Evolutionary conservation across 2,797 vertebrate species (phyloP).

Genomic region (Sternarchorhynchus goeldii): DNA sequence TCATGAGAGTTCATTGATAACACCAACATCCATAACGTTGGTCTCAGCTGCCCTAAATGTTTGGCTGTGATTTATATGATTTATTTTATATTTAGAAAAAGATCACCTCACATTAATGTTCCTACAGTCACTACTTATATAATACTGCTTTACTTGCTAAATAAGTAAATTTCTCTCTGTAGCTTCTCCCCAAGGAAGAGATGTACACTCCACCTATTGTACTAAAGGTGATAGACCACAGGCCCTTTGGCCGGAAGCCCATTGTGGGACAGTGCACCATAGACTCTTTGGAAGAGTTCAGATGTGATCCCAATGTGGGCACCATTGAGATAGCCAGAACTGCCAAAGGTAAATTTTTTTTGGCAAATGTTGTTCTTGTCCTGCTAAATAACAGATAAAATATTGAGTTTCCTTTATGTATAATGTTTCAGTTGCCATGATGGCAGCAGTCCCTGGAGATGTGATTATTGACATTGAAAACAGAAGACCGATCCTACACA

Average conservation of each 20-base stretch:
- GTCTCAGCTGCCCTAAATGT: not conserved
- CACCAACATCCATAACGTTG: not conserved
- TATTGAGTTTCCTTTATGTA: conserved; percentile 12
- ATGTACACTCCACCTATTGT: conserved; percentile 93
- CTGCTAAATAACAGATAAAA: not conserved
- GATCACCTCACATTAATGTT: too few relatives aligned
- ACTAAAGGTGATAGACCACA: conserved; percentile 95
- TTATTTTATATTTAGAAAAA: not conserved
- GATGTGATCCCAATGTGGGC: conserved; percentile 85
- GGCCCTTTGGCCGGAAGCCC: conserved; percentile 94
- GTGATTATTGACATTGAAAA: conserved; percentile 88
- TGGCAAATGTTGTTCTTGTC: not conserved
- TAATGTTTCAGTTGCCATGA: conserved; percentile 76
- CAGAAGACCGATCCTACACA: conserved; percentile 78
- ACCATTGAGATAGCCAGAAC: conserved; percentile 71
- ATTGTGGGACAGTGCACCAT: conserved; percentile 95
- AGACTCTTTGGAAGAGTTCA: conserved; percentile 83
- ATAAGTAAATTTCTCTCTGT: conserved; percentile 12
- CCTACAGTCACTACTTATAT: not conserved
- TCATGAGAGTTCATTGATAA: not conserved
- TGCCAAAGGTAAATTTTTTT: conserved; percentile 79
- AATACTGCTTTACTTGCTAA: not conserved
- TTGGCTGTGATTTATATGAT: not conserved
- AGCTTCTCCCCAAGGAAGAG: conserved; percentile 95
- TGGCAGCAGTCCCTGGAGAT: conserved; percentile 72